Base-by-base conservation (phyloP, 2,888 invertebrate genomes). In the Chrysomela aeneicollis region DNA sequence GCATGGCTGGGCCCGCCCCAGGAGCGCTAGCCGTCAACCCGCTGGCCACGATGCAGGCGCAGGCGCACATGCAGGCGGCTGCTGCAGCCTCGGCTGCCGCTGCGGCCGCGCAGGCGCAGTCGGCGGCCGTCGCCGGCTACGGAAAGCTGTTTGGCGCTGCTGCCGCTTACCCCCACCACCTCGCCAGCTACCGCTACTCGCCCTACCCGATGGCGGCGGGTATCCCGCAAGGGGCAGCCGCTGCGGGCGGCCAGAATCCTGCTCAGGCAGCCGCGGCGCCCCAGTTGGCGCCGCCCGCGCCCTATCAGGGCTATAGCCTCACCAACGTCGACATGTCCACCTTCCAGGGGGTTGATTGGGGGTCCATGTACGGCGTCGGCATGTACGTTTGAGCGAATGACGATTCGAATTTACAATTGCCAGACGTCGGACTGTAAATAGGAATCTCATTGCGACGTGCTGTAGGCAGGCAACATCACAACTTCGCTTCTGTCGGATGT, bases 301-400 rank as follows among this genome's bases (percentile, higher is more conserved):
- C 89, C 61, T 90, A 90, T 80, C 90, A 89, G 77, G 89, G 89
- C 53, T 94, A 94, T 84, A 92, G 92, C 74, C 88, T 94, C 72
- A 91, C 94, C 79, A 94, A 94, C 81, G 93, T 94, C 69, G 94
- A 94, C 85, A 94, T 94, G 94, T 91, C 93, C 68, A 92, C 93
- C 81, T 94, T 94, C 88, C 94, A 94, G 83, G 92, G 93, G 66
- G 92, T 95, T 74, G 94, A 94, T 84, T 94, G 94, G 94, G 90
- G 91, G 78, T 91, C 92, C 77, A 92, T 94, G 92, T 95, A 95
- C 83, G 93, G 94, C 79, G 92, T 94, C 85, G 94, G 94, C 82
- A 94, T 94, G 94, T 94, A 94, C 86, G 93, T 94, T 82, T 92
- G 89, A 86, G 82, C 55, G 54, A 37, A n/a, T 51, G 37, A 74